Evolutionary conservation across 2,888 invertebrate species (phyloP).

Genomic region (Conistra vaccinii): DNA sequence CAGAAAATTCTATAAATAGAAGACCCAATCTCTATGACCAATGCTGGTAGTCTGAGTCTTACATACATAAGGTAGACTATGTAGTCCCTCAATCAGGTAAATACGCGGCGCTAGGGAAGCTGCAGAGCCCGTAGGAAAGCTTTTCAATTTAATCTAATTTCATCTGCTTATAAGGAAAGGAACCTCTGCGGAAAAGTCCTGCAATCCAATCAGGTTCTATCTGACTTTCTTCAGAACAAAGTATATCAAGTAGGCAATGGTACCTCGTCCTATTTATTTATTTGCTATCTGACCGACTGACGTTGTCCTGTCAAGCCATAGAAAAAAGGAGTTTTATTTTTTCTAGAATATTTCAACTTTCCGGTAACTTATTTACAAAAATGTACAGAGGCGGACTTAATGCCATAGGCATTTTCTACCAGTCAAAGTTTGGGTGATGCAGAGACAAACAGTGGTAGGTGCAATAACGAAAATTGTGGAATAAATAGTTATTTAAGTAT

Average conservation of each 20-base stretch:
- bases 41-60: neutral
- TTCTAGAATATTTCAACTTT: no score
- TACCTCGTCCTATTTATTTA: neutral
- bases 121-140: neutral
- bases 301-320: no score
- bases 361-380: no score
- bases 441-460: no score
- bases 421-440: no score
- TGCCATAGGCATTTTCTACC: no score
- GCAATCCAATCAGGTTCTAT: neutral
- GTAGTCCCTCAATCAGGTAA: neutral
- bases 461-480: no score
- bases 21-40: no score
- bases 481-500: no score
- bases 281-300: neutral
- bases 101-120: neutral
- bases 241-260: neutral
- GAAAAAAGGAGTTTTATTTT: no score
- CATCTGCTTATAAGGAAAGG: neutral
- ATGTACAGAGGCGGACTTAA: no score
- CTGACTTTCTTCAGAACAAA: neutral
- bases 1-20: no score
- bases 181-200: neutral
- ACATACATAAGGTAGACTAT: neutral
- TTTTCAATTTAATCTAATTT: conserved; percentile 8